A percentile compares a stretch with the other conserved stretches of the same genome.
Conservation (phyloP, 1,140 invertebrate genomes). For the Phymastichus coffea region DNA sequence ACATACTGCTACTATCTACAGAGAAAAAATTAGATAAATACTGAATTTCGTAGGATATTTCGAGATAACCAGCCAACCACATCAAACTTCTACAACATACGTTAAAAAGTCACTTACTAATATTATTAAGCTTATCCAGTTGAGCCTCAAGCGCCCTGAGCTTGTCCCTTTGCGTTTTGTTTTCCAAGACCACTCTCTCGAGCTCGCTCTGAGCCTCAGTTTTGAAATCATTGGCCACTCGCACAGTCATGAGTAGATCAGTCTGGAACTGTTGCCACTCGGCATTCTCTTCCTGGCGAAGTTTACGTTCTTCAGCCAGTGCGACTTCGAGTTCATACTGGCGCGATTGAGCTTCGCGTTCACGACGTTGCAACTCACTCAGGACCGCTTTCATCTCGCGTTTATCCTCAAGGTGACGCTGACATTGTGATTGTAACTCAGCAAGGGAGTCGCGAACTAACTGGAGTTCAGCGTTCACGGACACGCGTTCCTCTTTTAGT, state of each 20-base stretch:
- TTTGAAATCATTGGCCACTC: conserved; percentile 94
- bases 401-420: conserved; percentile 77
- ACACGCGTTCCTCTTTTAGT: conserved; percentile 69
- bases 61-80: no score
- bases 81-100: no score
- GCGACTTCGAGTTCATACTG: conserved; percentile 60
- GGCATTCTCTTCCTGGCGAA: conserved; percentile 65
- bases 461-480: conserved; percentile 70
- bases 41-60: no score
- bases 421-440: conserved; percentile 72
- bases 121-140: conserved; percentile 70
- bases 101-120: no score
- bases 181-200: conserved; percentile 79
- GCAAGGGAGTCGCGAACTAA: conserved; percentile 71
- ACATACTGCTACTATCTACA: no score
- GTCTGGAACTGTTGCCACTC: conserved; percentile 94
- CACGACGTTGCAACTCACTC: conserved; percentile 67
- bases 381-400: conserved; percentile 67
- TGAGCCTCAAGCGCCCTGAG: conserved; percentile 75
- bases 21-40: no score
- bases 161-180: conserved; percentile 77
- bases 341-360: conserved; percentile 61
- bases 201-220: conserved; percentile 81
- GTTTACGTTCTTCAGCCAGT: conserved; percentile 62
- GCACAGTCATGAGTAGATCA: conserved; percentile 87